A percentile compares a stretch with the other conserved stretches of the same genome.
Conservation (phyloP, 2,888 invertebrate species). For the Pollenia labialis region DNA sequence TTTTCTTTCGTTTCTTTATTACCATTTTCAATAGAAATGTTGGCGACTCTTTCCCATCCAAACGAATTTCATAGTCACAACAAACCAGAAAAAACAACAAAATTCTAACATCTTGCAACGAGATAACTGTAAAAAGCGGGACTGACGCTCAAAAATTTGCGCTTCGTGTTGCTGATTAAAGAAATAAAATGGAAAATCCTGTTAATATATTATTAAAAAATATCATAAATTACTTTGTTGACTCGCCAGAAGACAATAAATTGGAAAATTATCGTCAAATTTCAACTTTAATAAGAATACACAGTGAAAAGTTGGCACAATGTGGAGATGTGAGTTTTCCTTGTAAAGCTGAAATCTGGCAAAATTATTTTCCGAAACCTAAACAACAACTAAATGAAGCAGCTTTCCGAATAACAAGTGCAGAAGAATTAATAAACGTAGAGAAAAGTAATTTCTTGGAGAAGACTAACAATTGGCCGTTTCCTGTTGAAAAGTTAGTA, state of each 20-base stretch:
- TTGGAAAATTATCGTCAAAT: slow-evolving; percentile 39
- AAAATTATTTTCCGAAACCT: slow-evolving; percentile 80
- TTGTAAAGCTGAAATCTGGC: slow-evolving; percentile 86
- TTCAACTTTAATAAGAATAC: slow-evolving; percentile 85
- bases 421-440: slow-evolving; percentile 37
- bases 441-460: slow-evolving; percentile 71
- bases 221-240: slow-evolving; percentile 58
- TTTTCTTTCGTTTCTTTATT: too few species aligned
- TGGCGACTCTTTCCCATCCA: too few species aligned
- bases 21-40: too few species aligned
- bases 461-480: slow-evolving; percentile 75
- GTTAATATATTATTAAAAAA: slow-evolving; percentile 57
- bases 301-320: slow-evolving; percentile 85
- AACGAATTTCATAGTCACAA: too few species aligned
- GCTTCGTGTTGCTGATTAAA: not conserved
- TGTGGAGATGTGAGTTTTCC: slow-evolving; percentile 89
- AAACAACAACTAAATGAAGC: slow-evolving; percentile 67
- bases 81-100: too few species aligned
- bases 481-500: slow-evolving; percentile 74
- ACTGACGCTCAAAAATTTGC: not conserved
- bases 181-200: slow-evolving; percentile 69
- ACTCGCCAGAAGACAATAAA: not conserved
- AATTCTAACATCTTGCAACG: not conserved
- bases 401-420: slow-evolving; percentile 57
- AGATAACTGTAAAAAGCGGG: slow-evolving; percentile 35